These are phyloP conservation scores for Asobara japonica DNA, from an alignment of 1,140 invertebrate species.

Conservation along the genomic window DNA sequence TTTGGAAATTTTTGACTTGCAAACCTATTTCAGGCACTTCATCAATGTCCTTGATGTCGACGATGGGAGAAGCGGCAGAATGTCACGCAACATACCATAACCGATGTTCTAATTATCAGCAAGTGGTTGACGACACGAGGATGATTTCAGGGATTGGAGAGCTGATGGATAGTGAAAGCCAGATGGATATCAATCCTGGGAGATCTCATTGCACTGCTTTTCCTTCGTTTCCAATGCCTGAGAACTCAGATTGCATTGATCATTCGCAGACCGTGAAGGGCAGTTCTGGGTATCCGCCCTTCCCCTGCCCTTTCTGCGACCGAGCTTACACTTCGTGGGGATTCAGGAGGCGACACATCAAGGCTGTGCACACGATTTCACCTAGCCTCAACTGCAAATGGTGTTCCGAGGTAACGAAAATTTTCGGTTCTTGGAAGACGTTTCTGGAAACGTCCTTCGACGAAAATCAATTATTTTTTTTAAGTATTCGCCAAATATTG, in stretches of 20 bases:
- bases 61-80: slow-evolving; percentile 45
- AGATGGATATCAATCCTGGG: not conserved
- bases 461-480: not conserved
- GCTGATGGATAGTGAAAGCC: slow-evolving; percentile 4
- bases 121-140: slow-evolving; percentile 22
- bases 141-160: not conserved
- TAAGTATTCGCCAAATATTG: not conserved
- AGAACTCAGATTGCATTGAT: not conserved
- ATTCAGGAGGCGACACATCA: slow-evolving; percentile 72
- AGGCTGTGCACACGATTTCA: slow-evolving; percentile 69
- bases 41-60: slow-evolving; percentile 43
- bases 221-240: not conserved
- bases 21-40: slow-evolving; percentile 45
- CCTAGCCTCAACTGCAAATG: slow-evolving; percentile 70
- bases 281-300: slow-evolving; percentile 64
- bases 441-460: not conserved
- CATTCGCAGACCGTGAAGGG: slow-evolving; percentile 10
- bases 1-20: too few species aligned
- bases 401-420: slow-evolving; percentile 65
- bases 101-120: slow-evolving; percentile 12
- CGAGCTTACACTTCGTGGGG: slow-evolving; percentile 75
- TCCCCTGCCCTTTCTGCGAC: slow-evolving; percentile 74
- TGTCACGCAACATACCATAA: slow-evolving; percentile 20
- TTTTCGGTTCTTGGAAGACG: slow-evolving; percentile 7
- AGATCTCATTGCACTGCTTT: not conserved